Evolutionary conservation across 2,888 invertebrate species (phyloP).

Genomic region (Myopa tessellatipennis): DNA sequence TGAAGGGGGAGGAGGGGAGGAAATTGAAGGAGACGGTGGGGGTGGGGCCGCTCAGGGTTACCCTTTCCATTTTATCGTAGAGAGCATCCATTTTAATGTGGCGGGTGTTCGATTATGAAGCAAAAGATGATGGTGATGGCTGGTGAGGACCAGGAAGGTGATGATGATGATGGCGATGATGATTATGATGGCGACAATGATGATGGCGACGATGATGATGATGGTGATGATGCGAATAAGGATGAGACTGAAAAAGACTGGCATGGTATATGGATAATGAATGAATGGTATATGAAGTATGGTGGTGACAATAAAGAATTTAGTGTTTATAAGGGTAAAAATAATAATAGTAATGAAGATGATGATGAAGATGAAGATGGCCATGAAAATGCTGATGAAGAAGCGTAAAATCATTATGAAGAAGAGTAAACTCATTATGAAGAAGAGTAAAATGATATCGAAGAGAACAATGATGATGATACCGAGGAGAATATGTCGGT

Average conservation of each 20-base stretch:
- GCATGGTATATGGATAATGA: no score
- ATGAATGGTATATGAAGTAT: no score
- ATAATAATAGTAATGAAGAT: no score
- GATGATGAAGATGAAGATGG: not conserved
- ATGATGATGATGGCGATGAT: not conserved
- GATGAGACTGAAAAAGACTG: not conserved
- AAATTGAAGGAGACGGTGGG: not conserved
- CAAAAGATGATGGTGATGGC: not conserved
- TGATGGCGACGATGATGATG: not conserved
- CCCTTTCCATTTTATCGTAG: not conserved
- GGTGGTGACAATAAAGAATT: no score
- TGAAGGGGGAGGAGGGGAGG: not conserved
- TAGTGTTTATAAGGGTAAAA: no score
- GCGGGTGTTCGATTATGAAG: conserved; percentile 22
- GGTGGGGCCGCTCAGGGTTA: not conserved
- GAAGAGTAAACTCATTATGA: no score
- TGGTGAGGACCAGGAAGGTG: not conserved
- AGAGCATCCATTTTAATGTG: not conserved
- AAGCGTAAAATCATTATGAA: no score
- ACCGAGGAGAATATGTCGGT: no score
- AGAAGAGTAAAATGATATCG: no score
- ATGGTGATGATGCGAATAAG: not conserved
- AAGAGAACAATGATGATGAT: no score
- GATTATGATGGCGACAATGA: not conserved
- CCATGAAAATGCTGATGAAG: not conserved